Conservation (phyloP, 2,113 vertebrate genomes). For the Sorex araneus region DNA sequence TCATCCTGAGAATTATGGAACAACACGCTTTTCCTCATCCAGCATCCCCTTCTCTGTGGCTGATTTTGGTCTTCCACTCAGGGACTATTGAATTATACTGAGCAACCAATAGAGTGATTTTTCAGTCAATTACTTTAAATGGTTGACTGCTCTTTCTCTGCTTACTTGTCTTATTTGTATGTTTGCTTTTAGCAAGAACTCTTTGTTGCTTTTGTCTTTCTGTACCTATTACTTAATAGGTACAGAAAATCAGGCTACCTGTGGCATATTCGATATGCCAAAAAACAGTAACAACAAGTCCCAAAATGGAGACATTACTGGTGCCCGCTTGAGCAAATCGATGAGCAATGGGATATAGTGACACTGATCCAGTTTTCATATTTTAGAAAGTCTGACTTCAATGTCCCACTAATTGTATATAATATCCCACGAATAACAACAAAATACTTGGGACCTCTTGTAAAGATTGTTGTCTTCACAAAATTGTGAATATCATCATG, state of each 20-base stretch:
- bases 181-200: background rate
- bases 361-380: no score
- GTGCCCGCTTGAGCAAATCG: no score
- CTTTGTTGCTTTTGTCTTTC: background rate
- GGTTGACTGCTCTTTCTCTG: background rate
- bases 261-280: no score
- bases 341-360: no score
- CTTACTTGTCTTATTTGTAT: conserved; percentile 21
- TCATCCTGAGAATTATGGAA: background rate
- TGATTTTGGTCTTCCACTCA: background rate
- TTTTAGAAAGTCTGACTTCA: background rate
- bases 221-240: conserved; percentile 16
- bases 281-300: no score
- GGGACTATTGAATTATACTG: background rate
- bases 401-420: background rate
- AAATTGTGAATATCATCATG: background rate
- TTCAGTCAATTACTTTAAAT: conserved; percentile 55
- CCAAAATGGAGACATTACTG: no score
- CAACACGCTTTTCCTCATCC: background rate
- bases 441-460: background rate
- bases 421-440: background rate
- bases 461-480: background rate
- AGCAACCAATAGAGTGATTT: background rate
- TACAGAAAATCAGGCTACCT: background rate
- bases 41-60: background rate